Base-by-base conservation (phyloP, 37 sponge, comb jelly and placozoan species). In the Beroe forskalii region DNA sequence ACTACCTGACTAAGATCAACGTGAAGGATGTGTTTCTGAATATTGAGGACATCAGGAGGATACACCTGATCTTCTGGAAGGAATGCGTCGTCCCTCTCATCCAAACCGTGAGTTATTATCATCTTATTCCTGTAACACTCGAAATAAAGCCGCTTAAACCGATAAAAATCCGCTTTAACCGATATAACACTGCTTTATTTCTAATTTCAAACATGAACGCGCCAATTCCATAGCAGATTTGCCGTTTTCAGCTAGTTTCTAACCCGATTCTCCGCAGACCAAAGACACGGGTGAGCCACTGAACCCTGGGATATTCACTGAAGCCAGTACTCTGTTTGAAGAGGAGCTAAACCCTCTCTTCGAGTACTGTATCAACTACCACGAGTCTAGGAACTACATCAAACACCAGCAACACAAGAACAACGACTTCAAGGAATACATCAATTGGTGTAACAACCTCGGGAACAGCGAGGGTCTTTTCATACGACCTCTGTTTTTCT, bases 401-500 rank as follows among this genome's bases (percentile, higher is more conserved):
- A 80, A 80, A 48, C n/a, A 20, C 3, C 44, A 25, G 28, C 44
- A 40, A 80, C 55, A 80, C 44, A 80, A 80, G 86, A 80, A 27
- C 55, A 80, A 22, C n/a, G 86, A 80, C 27, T 80, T 80, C 55
- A 80, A 80, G 35, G 86, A 80, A 37, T 69, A 69, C 38, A 69
- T 69, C 38, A 69, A 69, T 32, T 33, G 28, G 38, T 33, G 72
- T 69, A 30, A n/a, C n/a, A n/a, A n/a, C n/a, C n/a, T n/a, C n/a
- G n/a, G n/a, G n/a, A n/a, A n/a, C n/a, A n/a, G n/a, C n/a, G n/a
- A n/a, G n/a, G n/a, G n/a, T n/a, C n/a, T n/a, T n/a, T n/a, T n/a
- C n/a, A n/a, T n/a, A n/a, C n/a, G n/a, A n/a, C n/a, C n/a, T n/a
- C n/a, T n/a, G n/a, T n/a, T n/a, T n/a, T n/a, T n/a, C n/a, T n/a